Evolutionary conservation across 2,888 invertebrate species (phyloP).

Genomic region (Tachystola acroxantha): DNA sequence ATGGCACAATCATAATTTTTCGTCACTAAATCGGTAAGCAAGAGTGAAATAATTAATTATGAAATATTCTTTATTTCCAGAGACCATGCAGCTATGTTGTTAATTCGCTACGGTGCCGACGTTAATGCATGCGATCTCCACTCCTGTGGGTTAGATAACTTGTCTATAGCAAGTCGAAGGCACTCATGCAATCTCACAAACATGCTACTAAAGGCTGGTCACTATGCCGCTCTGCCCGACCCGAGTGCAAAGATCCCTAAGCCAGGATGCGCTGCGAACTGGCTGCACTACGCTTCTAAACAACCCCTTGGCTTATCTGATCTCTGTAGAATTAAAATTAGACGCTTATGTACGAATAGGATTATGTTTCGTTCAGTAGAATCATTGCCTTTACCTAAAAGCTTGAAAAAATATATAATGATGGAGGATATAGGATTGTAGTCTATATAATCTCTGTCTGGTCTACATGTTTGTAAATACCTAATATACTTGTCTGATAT

Average conservation of each 20-base stretch:
- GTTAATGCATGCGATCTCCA: conserved; percentile 79
- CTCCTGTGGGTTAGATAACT: conserved; percentile 74
- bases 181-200: conserved; percentile 40
- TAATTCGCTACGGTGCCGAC: conserved; percentile 81
- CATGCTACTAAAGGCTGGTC: conserved; percentile 64
- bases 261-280: conserved; percentile 42
- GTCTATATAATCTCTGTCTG: neutral
- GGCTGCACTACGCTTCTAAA: conserved; percentile 56
- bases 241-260: conserved; percentile 22
- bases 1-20: no score
- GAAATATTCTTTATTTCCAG: no score
- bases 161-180: conserved; percentile 71
- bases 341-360: conserved; percentile 39
- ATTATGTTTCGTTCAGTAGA: conserved; percentile 52
- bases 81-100: conserved; percentile 70
- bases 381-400: conserved; percentile 73
- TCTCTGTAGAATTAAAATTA: conserved; percentile 76
- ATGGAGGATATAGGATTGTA: conserved; percentile 65
- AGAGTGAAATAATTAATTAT: no score
- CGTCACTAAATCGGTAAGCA: no score
- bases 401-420: conserved; percentile 77
- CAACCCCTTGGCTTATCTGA: conserved; percentile 75
- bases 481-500: no score
- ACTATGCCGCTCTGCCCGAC: conserved; percentile 27
- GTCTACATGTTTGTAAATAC: no score